phyloP scores from a whole-genome alignment of 2,888 invertebrate genomes.

The Eurytoma californica region DNA sequence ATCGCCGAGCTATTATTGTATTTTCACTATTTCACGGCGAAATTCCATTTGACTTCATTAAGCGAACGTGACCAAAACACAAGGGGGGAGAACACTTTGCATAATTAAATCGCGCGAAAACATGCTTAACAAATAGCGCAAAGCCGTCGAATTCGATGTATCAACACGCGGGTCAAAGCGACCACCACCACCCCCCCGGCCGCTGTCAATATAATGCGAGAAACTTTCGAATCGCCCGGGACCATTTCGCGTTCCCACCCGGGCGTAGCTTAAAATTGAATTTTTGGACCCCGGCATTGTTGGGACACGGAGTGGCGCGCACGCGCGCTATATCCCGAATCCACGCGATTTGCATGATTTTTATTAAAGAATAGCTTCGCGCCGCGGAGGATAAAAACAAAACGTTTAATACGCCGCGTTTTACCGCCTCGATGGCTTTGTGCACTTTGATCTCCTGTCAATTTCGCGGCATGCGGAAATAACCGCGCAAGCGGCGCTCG shows the following conservation, averaged over 20 bases:
- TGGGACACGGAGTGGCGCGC: background rate
- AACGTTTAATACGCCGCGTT: constrained; percentile 26
- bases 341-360: constrained; percentile 14
- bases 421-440: constrained; percentile 20
- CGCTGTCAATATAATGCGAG: background rate
- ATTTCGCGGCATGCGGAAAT: constrained; percentile 27
- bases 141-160: background rate
- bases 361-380: constrained; percentile 29
- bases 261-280: constrained; percentile 20
- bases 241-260: background rate
- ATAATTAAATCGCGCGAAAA: constrained; percentile 44
- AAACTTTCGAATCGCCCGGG: constrained; percentile 5
- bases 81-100: constrained; percentile 37
- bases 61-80: background rate
- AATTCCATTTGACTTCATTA: constrained; percentile 27
- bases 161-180: background rate
- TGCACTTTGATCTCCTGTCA: constrained; percentile 36
- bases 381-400: constrained; percentile 8
- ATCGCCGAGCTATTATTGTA: background rate
- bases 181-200: background rate
- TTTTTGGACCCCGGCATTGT: constrained; percentile 24
- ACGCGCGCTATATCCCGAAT: background rate
- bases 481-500: constrained; percentile 9
- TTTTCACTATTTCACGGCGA: constrained; percentile 7
- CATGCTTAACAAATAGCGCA: constrained; percentile 36